Evolutionary conservation across 2,888 invertebrate genomes (phyloP).

Genomic region (Parelbella ahira): DNA sequence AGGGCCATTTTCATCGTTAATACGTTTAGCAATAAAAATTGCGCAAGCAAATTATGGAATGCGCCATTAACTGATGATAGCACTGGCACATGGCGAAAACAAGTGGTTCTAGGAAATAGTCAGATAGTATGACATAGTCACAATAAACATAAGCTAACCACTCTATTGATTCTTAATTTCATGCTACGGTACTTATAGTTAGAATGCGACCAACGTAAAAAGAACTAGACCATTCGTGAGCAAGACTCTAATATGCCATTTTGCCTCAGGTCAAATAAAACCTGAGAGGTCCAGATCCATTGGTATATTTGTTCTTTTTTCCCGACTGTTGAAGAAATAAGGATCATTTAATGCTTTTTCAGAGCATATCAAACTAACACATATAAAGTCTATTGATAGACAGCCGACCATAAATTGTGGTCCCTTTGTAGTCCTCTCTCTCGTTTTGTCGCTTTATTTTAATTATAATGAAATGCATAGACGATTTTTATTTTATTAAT

Average conservation of each 20-base stretch:
- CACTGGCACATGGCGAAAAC: no score
- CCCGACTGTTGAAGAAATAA: constrained; percentile 42
- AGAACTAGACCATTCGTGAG: constrained; percentile 28
- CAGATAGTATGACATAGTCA: constrained; percentile 30
- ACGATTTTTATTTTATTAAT: constrained; percentile 3
- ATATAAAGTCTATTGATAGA: constrained; percentile 79
- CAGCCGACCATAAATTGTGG: constrained; percentile 59
- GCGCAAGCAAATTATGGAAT: no score
- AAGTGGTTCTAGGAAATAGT: no score
- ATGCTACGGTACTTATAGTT: constrained; percentile 38
- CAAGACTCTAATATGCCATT: neutral
- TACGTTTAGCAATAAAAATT: no score
- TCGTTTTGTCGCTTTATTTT: no score
- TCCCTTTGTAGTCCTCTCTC: no score
- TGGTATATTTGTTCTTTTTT: constrained; percentile 48
- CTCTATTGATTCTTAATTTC: constrained; percentile 53
- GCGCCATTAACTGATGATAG: no score
- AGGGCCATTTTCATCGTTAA: no score
- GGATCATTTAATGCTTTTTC: constrained; percentile 76
- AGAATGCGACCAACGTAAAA: constrained; percentile 35
- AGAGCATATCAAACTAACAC: constrained; percentile 75
- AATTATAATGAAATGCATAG: neutral
- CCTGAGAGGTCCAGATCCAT: constrained; percentile 44
- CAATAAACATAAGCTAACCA: constrained; percentile 47
- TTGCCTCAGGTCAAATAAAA: constrained; percentile 32